A percentile compares a stretch with the other conserved stretches of the same genome.
Evolutionary conservation across 2,888 invertebrate genomes (phyloP).

Genomic region (Xestobium rufovillosum): DNA sequence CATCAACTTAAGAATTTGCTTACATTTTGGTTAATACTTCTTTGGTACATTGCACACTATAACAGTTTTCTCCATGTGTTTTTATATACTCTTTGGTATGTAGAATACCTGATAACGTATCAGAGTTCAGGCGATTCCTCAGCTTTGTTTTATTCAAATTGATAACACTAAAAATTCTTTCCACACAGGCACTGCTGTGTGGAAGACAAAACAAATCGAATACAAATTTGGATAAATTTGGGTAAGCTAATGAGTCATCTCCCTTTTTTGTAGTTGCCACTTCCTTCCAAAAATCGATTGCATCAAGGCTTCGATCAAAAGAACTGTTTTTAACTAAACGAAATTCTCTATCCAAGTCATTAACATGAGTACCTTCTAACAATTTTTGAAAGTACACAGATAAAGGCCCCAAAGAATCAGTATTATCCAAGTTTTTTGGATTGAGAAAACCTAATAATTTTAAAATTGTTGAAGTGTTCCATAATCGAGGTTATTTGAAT

Average conservation of each 20-base stretch:
- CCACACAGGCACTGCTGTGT: slow-evolving; percentile 20
- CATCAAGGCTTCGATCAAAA: slow-evolving; percentile 1
- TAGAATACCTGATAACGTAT: slow-evolving; percentile 1
- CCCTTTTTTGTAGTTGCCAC: slow-evolving; percentile 12
- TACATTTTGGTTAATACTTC: no score
- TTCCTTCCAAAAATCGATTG: slow-evolving; percentile 16
- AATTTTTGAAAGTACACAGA: no score
- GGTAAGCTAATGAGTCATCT: slow-evolving; percentile 11
- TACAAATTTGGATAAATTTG: slow-evolving; percentile 8
- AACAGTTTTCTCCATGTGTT: no score
- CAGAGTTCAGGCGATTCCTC: slow-evolving; percentile 11
- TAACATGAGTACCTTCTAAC: slow-evolving; percentile 10
- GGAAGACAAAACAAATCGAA: slow-evolving; percentile 14
- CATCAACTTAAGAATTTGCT: no score
- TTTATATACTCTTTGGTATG: no score
- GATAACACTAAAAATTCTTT: slow-evolving; percentile 18
- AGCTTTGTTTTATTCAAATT: slow-evolving; percentile 21
- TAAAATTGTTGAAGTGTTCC: no score
- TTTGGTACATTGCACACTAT: no score
- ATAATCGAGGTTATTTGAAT: no score
- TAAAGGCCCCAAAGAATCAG: no score
- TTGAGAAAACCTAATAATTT: no score
- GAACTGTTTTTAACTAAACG: slow-evolving; percentile 4
- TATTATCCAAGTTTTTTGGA: no score
- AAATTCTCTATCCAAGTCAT: slow-evolving; percentile 16